These are phyloP conservation scores for Metopia argyrocephala DNA, from an alignment of 2,888 invertebrate species.

Conservation along the genomic window DNA sequence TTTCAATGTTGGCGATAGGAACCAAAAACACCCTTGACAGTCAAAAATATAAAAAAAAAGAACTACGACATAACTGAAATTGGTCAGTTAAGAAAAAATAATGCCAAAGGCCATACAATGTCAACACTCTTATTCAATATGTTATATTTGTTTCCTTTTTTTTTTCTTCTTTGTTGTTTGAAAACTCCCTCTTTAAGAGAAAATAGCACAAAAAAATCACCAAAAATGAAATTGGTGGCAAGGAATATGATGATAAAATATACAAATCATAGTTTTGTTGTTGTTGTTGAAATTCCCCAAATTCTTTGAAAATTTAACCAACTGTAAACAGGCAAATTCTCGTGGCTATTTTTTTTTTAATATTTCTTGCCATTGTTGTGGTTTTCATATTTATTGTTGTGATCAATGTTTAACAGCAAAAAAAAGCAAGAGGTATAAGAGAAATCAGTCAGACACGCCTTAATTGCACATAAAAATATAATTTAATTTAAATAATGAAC, in stretches of 20 bases:
- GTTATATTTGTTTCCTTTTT: constrained; percentile 15
- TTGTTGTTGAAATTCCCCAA: not conserved
- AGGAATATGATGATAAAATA: constrained; percentile 41
- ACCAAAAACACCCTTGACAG: constrained; percentile 57
- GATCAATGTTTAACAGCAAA: too few species aligned
- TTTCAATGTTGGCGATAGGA: constrained; percentile 26
- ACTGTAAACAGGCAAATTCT: constrained; percentile 51
- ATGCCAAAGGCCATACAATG: constrained; percentile 59
- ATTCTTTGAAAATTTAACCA: constrained; percentile 28
- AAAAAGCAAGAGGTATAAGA: constrained; percentile 2
- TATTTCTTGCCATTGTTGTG: constrained; percentile 13
- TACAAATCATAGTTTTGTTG: not conserved
- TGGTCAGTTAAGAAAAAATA: constrained; percentile 51
- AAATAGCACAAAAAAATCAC: constrained; percentile 17
- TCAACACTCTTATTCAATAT: constrained; percentile 59
- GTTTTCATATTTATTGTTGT: constrained; percentile 17
- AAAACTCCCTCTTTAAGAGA: constrained; percentile 19
- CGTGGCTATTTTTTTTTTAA: constrained; percentile 1
- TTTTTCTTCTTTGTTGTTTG: constrained; percentile 1
- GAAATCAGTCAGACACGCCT: constrained; percentile 55
- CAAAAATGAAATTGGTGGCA: not conserved
- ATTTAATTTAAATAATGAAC: constrained; percentile 63
- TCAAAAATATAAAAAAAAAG: constrained; percentile 8
- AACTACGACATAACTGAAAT: not conserved
- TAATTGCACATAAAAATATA: constrained; percentile 62